Conservation (phyloP, 2,797 vertebrate genomes). For the Mycteria americana region DNA sequence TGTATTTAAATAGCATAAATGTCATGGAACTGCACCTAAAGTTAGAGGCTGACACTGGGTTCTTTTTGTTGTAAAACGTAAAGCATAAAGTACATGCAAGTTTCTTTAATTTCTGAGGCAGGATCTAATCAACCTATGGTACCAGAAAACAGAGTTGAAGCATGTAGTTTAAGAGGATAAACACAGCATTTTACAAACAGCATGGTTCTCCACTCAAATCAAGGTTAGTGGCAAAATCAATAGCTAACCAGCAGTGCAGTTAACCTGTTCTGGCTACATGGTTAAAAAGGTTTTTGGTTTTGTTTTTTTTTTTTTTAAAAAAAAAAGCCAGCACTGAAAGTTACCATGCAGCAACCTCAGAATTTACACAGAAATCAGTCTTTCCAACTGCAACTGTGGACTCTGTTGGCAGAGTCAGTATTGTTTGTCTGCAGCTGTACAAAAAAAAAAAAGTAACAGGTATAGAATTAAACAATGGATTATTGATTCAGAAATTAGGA, state of each 20-base stretch:
- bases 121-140: background rate
- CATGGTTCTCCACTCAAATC: background rate
- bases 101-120: background rate
- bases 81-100: background rate
- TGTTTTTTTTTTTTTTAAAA: background rate
- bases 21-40: background rate
- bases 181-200: background rate
- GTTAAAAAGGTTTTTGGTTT: too few relatives aligned
- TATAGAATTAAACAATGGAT: background rate
- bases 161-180: background rate
- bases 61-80: background rate
- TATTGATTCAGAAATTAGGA: background rate
- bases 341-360: background rate
- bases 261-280: background rate
- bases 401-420: background rate
- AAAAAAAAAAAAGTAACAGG: background rate
- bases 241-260: background rate
- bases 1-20: conserved; percentile 18
- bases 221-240: background rate
- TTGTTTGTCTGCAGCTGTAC: background rate
- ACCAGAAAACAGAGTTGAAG: background rate
- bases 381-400: background rate
- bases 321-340: background rate
- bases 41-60: background rate
- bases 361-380: background rate